A percentile compares a stretch with the other conserved stretches of the same genome.
Evolutionary conservation across 2,797 vertebrate species (phyloP).

Genomic region (Erethizon dorsatum): DNA sequence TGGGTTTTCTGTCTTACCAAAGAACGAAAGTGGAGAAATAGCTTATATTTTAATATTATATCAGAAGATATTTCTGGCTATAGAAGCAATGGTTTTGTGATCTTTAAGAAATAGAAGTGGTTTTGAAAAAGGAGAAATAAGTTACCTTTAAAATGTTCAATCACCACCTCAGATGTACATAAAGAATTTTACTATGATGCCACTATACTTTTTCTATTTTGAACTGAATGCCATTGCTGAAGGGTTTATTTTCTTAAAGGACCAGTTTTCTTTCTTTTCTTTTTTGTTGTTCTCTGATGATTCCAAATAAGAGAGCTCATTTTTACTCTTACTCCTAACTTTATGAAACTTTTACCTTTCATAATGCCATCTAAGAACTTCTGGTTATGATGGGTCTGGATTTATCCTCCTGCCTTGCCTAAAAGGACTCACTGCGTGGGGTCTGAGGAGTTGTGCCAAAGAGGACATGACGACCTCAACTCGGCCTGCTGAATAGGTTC

Average conservation of each 20-base stretch:
- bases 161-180: neutral
- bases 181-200: slow-evolving; percentile 48
- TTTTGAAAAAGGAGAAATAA: slow-evolving; percentile 58
- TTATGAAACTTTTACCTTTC: slow-evolving; percentile 60
- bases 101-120: slow-evolving; percentile 51
- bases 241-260: slow-evolving; percentile 57
- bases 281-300: slow-evolving; percentile 13
- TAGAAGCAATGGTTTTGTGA: slow-evolving; percentile 58
- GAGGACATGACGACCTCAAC: neutral
- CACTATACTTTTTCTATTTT: slow-evolving; percentile 50
- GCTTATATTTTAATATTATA: slow-evolving; percentile 22
- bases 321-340: slow-evolving; percentile 14
- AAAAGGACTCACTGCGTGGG: neutral
- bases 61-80: slow-evolving; percentile 43
- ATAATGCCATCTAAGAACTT: neutral
- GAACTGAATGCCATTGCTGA: slow-evolving; percentile 23
- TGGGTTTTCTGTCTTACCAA: slow-evolving; percentile 57
- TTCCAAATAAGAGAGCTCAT: slow-evolving; percentile 40
- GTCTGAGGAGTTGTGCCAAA: neutral
- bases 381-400: neutral
- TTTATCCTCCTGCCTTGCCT: slow-evolving; percentile 57
- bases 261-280: neutral
- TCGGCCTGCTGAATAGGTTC: neutral
- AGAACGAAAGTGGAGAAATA: slow-evolving; percentile 33
- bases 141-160: slow-evolving; percentile 43